Evolutionary conservation across 2,888 invertebrate species (phyloP).

Genomic region (Drosophila anomalipes): DNA sequence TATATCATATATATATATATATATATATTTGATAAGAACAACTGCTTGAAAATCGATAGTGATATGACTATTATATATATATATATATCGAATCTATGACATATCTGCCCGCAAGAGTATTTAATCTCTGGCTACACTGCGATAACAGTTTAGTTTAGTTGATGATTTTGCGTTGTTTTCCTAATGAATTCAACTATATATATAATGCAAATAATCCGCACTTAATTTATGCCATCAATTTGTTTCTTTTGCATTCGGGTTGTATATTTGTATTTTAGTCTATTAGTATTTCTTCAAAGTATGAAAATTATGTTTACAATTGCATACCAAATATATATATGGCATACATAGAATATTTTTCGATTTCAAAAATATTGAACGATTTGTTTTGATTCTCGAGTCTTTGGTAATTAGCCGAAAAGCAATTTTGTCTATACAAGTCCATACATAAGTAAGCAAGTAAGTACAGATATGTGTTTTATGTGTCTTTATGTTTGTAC

Average conservation of each 20-base stretch:
- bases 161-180: neutral
- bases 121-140: neutral
- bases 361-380: conserved; percentile 1
- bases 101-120: neutral
- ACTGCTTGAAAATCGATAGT: neutral
- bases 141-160: neutral
- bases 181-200: conserved; percentile 23
- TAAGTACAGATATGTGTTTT: neutral
- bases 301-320: neutral
- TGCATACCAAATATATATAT: neutral
- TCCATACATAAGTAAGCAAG: neutral
- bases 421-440: conserved; percentile 19
- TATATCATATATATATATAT: neutral
- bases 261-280: too few species aligned
- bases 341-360: neutral
- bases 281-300: neutral
- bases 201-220: neutral
- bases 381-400: conserved; percentile 10
- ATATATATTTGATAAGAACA: neutral
- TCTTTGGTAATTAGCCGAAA: conserved; percentile 7
- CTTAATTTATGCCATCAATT: neutral
- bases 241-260: too few species aligned
- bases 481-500: neutral
- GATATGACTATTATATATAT: neutral
- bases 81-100: neutral